phyloP scores from a whole-genome alignment of 2,113 vertebrate species.

The Callipepla californica region DNA sequence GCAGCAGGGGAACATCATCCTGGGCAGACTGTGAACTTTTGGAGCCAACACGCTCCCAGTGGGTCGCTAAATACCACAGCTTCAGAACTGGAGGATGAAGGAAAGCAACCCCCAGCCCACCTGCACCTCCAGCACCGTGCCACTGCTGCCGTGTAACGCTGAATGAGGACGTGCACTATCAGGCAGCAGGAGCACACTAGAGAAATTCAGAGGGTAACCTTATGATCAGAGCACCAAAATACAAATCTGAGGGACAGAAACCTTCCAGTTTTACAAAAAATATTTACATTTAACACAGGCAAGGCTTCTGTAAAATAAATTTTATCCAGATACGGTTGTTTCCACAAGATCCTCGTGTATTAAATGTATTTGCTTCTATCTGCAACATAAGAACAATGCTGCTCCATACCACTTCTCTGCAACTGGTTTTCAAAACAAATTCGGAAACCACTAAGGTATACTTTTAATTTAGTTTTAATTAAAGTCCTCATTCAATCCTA shows the following conservation, averaged over 20 bases:
- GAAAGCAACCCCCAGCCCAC: neutral
- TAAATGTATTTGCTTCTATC: neutral
- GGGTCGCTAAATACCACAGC: neutral
- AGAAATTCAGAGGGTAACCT: neutral
- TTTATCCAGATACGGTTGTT: neutral
- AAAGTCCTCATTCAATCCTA: constrained; percentile 63
- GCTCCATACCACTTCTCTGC: constrained; percentile 31
- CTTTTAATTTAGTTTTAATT: constrained; percentile 72
- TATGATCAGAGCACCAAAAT: neutral
- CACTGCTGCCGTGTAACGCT: neutral
- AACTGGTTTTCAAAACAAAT: constrained; percentile 64
- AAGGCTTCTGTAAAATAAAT: neutral
- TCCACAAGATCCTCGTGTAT: neutral
- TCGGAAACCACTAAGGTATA: constrained; percentile 61
- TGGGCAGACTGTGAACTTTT: neutral
- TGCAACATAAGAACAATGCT: neutral
- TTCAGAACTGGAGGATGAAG: neutral
- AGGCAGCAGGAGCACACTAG: neutral
- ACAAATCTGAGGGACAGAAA: neutral
- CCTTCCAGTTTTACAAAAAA: neutral
- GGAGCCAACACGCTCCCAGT: neutral
- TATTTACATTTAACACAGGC: neutral
- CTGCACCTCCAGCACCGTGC: neutral
- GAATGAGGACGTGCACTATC: fast-evolving
- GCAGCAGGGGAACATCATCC: neutral